Conservation (phyloP, 2,888 invertebrate species). For the Microctonus hyperodae region DNA sequence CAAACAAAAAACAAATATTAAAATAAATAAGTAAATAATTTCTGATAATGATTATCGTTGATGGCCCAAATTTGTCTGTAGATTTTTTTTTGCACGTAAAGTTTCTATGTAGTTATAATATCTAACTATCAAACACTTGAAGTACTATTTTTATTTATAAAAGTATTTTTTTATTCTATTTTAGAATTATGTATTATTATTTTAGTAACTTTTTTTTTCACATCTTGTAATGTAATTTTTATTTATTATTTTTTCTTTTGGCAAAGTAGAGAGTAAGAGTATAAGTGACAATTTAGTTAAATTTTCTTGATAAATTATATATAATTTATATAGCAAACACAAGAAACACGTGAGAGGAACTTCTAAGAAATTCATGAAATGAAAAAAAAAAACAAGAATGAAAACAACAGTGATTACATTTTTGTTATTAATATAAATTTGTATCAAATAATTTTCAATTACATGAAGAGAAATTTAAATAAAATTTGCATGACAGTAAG, state of each 20-base stretch:
- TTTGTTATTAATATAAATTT: slow-evolving; percentile 1
- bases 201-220: no score
- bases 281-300: not conserved
- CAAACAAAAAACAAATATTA: not conserved
- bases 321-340: slow-evolving; percentile 40
- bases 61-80: not conserved
- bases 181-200: no score
- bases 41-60: not conserved
- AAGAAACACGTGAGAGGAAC: slow-evolving; percentile 36
- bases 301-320: slow-evolving; percentile 25
- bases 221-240: no score
- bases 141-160: not conserved
- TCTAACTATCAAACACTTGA: not conserved
- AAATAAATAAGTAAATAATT: not conserved
- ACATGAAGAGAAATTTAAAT: not conserved
- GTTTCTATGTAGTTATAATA: not conserved
- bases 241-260: slow-evolving; percentile 23
- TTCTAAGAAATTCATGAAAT: slow-evolving; percentile 36
- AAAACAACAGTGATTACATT: not conserved
- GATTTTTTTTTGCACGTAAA: slow-evolving; percentile 3
- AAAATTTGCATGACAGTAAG: not conserved
- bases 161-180: not conserved
- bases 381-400: not conserved
- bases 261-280: no score
- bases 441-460: not conserved